A percentile compares a stretch with the other conserved stretches of the same genome.
Evolutionary conservation across 2,888 invertebrate genomes (phyloP).

Genomic region (Epirrita christyi): DNA sequence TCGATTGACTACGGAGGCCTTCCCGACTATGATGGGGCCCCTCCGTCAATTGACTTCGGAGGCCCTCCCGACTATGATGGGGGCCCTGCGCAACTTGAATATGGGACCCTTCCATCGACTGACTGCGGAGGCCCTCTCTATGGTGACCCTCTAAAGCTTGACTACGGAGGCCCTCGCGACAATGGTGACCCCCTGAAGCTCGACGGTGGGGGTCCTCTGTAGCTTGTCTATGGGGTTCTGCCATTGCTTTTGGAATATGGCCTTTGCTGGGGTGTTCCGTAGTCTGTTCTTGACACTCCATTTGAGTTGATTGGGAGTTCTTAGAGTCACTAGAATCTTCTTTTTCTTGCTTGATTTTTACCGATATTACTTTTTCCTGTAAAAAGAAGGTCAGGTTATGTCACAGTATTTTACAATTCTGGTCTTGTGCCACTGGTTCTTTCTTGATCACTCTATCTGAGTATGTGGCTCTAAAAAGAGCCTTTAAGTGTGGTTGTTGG

Average conservation of each 20-base stretch:
- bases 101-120: neutral
- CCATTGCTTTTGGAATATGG: neutral
- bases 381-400: neutral
- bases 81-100: no score
- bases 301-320: slow-evolving; percentile 4
- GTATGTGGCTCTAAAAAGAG: no score
- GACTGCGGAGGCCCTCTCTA: neutral
- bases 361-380: slow-evolving; percentile 11
- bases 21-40: neutral
- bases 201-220: neutral
- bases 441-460: no score
- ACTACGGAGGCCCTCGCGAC: slow-evolving; percentile 17
- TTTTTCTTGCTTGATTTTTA: slow-evolving; percentile 20
- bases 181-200: neutral
- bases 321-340: slow-evolving; percentile 14
- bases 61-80: neutral
- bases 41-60: neutral
- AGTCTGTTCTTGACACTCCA: neutral
- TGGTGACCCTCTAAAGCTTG: slow-evolving; percentile 16
- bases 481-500: no score
- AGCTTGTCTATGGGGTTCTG: neutral
- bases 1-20: neutral
- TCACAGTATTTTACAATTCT: no score
- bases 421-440: no score
- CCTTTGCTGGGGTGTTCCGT: neutral